Evolutionary conservation across 2,888 invertebrate species (phyloP), one percentile per base, ranked within the genome.

Genomic region (Hypselothyrea guttata): DNA sequence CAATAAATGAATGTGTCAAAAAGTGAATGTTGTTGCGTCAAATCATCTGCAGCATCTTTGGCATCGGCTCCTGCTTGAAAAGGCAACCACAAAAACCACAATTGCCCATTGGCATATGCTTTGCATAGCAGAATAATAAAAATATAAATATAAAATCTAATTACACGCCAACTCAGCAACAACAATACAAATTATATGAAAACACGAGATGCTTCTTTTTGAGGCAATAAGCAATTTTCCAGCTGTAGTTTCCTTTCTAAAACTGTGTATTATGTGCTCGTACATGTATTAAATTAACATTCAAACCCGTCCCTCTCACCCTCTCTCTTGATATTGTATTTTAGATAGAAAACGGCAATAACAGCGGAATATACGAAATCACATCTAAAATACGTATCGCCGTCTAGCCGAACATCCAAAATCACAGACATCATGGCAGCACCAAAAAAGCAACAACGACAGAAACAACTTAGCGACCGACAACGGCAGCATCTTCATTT

Each of bases 341-440:
- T 68, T 71, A 81, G 68, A 76, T 67, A 71, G 64, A 48, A 55
- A 58, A 46, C 45, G 42, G 48, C 49, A 35, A 44, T 13, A 44
- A 45, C 30, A 65, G 31, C 40, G 12, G 35, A 48, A 41, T 34
- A 48, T 22, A 56, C 33, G 64, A 72, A 75, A 75, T 71, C 71
- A 64, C 69, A 77, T 83, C 78, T 71, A 78, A 85, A 82, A 72
- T 73, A 84, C 85, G 82, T 81, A 86, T 78, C 74, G 71, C 63
- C 66, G 59, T 68, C 66, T 57, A 52, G 65, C 61, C 57, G 63
- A 37, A 65, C 70, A 56, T 16, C 42, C 53, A 40, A 70, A 79
- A 65, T 79, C 69, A 72, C 75, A 79, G 79, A 79, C 83, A 83
- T 71, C 76, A 81, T 82, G 86, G 81, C 84, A 76, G 71, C 67